Percentiles rank a stretch among this genome's conserved stretches.
Conservation (phyloP, 2,797 vertebrate genomes). For the Diplodus sargus region DNA sequence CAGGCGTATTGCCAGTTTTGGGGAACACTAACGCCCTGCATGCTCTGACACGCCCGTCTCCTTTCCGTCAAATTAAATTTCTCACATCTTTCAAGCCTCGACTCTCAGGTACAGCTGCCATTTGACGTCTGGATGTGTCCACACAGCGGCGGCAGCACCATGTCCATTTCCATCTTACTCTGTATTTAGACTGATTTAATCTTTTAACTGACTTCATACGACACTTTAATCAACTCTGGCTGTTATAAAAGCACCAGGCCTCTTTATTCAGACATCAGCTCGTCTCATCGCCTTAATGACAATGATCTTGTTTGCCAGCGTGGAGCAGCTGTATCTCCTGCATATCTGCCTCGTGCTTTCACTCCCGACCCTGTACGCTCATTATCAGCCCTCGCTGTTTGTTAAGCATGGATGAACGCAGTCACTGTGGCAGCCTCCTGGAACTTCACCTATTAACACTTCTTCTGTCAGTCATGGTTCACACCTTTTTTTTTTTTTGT, state of each 20-base stretch:
- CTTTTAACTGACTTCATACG: background rate
- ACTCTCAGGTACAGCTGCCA: background rate
- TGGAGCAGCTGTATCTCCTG: conserved; percentile 18
- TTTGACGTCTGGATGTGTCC: background rate
- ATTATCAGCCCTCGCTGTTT: conserved; percentile 47
- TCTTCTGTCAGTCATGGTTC: conserved; percentile 35
- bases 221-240: background rate
- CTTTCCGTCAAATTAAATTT: background rate
- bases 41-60: background rate
- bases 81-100: background rate
- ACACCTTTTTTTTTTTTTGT: conserved; percentile 4
- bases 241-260: background rate
- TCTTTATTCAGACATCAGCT: conserved; percentile 20
- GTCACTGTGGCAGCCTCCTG: conserved; percentile 21
- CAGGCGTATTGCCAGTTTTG: no score
- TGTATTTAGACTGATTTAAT: background rate
- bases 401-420: conserved; percentile 56
- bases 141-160: background rate
- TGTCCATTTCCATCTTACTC: background rate
- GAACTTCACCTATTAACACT: conserved; percentile 59
- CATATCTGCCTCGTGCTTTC: conserved; percentile 10
- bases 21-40: no score
- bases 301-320: conserved; percentile 4
- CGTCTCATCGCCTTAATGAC: conserved; percentile 5
- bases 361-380: conserved; percentile 28